Evolutionary conservation across 2,888 invertebrate species (phyloP).

Genomic region (Hemicrepidius hirtus): DNA sequence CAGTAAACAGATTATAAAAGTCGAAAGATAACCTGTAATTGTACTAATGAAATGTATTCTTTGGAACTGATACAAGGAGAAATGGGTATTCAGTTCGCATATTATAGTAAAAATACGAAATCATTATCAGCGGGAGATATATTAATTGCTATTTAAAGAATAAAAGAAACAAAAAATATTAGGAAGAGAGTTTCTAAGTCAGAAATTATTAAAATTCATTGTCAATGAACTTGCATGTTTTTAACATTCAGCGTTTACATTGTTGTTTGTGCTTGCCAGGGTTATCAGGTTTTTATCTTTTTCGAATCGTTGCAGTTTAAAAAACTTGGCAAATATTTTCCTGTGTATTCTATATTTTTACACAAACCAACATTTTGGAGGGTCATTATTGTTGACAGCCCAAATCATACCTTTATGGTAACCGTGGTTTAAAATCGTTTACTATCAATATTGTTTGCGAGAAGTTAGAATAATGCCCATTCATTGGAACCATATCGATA

Average conservation of each 20-base stretch:
- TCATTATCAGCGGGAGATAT: background rate
- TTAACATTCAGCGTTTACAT: conserved; percentile 38
- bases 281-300: conserved; percentile 48
- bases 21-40: conserved; percentile 10
- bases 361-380: background rate
- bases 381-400: background rate
- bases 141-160: background rate
- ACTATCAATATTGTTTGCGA: too few relatives aligned
- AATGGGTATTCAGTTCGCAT: background rate
- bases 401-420: background rate
- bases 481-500: background rate
- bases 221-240: conserved; percentile 46
- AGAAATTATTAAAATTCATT: conserved; percentile 22
- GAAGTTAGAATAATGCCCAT: background rate
- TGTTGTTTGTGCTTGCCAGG: conserved; percentile 38
- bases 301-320: conserved; percentile 36
- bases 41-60: conserved; percentile 2
- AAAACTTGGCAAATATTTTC: conserved; percentile 37
- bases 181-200: background rate
- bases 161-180: background rate
- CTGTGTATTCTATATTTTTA: conserved; percentile 2
- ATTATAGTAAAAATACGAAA: background rate
- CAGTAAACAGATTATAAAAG: background rate
- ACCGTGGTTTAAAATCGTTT: background rate
- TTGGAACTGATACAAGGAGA: background rate